These are phyloP conservation scores for Neomonachus schauinslandi DNA, from an alignment of 2,113 vertebrate genomes.

Conservation along the genomic window DNA sequence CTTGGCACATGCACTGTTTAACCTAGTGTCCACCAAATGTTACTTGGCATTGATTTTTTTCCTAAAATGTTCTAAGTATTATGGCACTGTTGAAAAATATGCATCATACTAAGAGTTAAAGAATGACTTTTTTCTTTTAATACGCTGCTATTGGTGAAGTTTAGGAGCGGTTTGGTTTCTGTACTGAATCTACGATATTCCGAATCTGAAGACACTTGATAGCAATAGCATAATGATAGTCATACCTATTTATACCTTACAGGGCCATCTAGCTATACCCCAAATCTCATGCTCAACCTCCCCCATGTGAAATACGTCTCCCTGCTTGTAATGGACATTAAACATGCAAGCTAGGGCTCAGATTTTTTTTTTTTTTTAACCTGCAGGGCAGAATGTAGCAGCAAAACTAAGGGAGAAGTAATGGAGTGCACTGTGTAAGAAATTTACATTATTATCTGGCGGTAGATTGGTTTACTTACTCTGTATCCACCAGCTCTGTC, in stretches of 20 bases:
- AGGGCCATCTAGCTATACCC: background rate
- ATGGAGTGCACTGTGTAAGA: slow-evolving; percentile 77
- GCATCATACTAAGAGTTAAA: slow-evolving; percentile 47
- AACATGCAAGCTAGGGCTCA: background rate
- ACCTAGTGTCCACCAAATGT: background rate
- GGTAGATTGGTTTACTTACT: slow-evolving; percentile 80
- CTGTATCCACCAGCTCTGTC: slow-evolving; percentile 74
- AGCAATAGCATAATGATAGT: background rate
- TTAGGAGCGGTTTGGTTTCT: slow-evolving; percentile 32
- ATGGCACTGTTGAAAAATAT: slow-evolving; percentile 40
- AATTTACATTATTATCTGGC: slow-evolving; percentile 80
- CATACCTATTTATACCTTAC: background rate
- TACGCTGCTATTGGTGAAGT: background rate
- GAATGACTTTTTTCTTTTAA: slow-evolving; percentile 38
- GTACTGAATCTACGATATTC: slow-evolving; percentile 53
- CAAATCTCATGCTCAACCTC: background rate
- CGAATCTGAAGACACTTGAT: slow-evolving; percentile 43
- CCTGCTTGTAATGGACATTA: background rate
- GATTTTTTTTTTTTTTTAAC: slow-evolving; percentile 41
- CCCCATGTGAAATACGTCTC: background rate
- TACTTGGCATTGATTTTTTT: background rate
- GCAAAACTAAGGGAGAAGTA: slow-evolving; percentile 78
- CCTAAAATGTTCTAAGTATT: slow-evolving; percentile 10
- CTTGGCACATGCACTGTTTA: background rate
- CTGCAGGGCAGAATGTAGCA: background rate